phyloP scores from a whole-genome alignment of 2,888 invertebrate genomes.

The Esperia sulphurella region DNA sequence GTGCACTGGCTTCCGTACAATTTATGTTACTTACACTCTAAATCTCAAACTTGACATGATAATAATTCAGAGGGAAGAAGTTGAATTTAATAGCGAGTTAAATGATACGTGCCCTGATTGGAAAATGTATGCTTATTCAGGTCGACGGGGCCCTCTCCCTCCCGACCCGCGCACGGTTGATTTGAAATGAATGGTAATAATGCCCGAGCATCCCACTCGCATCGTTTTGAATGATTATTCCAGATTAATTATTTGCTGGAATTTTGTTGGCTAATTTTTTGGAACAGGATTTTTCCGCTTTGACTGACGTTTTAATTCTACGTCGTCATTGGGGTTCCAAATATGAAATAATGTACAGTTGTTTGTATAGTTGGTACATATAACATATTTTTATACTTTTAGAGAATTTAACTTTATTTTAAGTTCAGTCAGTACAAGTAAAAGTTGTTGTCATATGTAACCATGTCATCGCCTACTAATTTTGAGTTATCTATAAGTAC shows the following conservation, averaged over 20 bases:
- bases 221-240: slow-evolving; percentile 79
- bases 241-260: slow-evolving; percentile 79
- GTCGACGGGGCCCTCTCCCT: slow-evolving; percentile 48
- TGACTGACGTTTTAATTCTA: slow-evolving; percentile 76
- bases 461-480: too few species aligned
- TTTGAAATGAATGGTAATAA: slow-evolving; percentile 79
- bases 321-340: slow-evolving; percentile 47
- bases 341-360: background rate
- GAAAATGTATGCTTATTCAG: slow-evolving; percentile 80
- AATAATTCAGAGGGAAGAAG: slow-evolving; percentile 76
- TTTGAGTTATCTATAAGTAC: too few species aligned
- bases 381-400: background rate
- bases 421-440: too few species aligned
- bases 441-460: too few species aligned
- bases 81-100: slow-evolving; percentile 79
- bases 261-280: slow-evolving; percentile 76
- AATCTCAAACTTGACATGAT: slow-evolving; percentile 54
- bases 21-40: too few species aligned
- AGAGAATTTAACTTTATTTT: background rate
- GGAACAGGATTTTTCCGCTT: slow-evolving; percentile 76
- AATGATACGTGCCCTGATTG: slow-evolving; percentile 79
- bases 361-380: background rate
- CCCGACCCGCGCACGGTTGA: slow-evolving; percentile 69
- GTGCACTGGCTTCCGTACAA: too few species aligned
- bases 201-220: slow-evolving; percentile 72